Percentiles rank a stretch among this genome's conserved stretches.
Evolutionary conservation across 2,888 invertebrate species (phyloP).

Genomic region (Nipponacmea schrenckii): DNA sequence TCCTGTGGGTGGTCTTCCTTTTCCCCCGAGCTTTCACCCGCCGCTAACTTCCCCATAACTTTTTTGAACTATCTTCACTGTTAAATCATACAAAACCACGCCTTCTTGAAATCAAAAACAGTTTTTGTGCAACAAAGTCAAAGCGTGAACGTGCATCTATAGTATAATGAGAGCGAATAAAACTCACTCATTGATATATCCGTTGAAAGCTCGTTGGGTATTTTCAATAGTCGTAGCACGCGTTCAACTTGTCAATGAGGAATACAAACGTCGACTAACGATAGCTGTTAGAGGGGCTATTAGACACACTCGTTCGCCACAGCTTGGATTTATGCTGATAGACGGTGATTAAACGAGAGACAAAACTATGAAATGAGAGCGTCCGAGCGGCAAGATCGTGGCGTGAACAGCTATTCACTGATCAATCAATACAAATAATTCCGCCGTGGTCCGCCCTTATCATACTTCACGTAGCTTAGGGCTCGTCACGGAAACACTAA

Average conservation of each 20-base stretch:
- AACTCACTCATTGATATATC: slow-evolving; percentile 5
- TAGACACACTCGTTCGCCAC: slow-evolving; percentile 7
- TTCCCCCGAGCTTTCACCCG: not conserved
- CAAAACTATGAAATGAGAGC: slow-evolving; percentile 19
- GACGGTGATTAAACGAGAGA: slow-evolving; percentile 18
- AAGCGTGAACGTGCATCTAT: slow-evolving; percentile 8
- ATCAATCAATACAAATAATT: slow-evolving; percentile 16
- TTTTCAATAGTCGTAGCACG: slow-evolving; percentile 13
- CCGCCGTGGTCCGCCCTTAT: slow-evolving; percentile 11
- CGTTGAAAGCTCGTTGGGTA: slow-evolving; percentile 13
- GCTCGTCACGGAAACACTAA: slow-evolving; percentile 12
- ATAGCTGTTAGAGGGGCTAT: slow-evolving; percentile 9
- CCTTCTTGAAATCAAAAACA: slow-evolving; percentile 4
- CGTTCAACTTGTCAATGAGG: slow-evolving; percentile 7
- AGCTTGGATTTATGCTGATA: slow-evolving; percentile 15
- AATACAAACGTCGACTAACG: slow-evolving; percentile 14
- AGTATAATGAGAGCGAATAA: slow-evolving; percentile 13
- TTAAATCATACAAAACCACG: not conserved
- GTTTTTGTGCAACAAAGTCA: slow-evolving; percentile 6
- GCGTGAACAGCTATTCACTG: slow-evolving; percentile 11
- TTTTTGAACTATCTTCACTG: not conserved
- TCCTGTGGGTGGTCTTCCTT: slow-evolving; percentile 1
- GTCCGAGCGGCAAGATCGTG: slow-evolving; percentile 13
- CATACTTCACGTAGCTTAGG: slow-evolving; percentile 13
- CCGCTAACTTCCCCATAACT: not conserved